These are phyloP conservation scores for Drosophila niveifrons DNA, from an alignment of 2,888 invertebrate genomes.

Conservation along the genomic window DNA sequence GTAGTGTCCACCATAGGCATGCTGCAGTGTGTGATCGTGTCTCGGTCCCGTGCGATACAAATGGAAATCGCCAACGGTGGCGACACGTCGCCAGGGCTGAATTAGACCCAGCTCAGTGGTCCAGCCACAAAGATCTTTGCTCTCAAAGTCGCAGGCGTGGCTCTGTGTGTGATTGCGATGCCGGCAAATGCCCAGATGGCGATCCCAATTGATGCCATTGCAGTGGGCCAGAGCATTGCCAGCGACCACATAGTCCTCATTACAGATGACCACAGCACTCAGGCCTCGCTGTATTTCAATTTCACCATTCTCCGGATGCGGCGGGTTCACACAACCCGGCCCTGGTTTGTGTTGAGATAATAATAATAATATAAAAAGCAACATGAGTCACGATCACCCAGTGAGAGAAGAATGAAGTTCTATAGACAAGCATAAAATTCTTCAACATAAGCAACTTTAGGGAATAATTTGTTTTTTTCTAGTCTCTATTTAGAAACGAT, in stretches of 20 bases:
- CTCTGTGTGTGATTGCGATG: conserved; percentile 47
- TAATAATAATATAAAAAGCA: neutral
- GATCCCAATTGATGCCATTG: conserved; percentile 90
- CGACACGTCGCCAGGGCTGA: conserved; percentile 91
- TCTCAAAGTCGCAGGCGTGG: conserved; percentile 84
- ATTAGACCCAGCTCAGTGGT: conserved; percentile 88
- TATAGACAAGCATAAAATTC: neutral
- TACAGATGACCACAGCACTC: conserved; percentile 89
- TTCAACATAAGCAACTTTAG: too few species aligned
- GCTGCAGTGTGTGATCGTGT: conserved; percentile 91
- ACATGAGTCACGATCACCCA: conserved; percentile 16
- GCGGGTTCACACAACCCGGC: conserved; percentile 86
- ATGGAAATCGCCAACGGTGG: conserved; percentile 83
- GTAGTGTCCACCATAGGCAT: conserved; percentile 89
- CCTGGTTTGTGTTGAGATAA: conserved; percentile 84
- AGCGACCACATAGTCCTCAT: conserved; percentile 87
- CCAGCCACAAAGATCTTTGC: conserved; percentile 91
- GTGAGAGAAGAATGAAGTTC: neutral
- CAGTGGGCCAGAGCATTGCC: conserved; percentile 90
- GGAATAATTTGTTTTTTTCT: too few species aligned
- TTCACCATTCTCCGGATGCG: conserved; percentile 86
- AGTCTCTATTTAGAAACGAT: too few species aligned
- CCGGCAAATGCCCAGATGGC: conserved; percentile 88
- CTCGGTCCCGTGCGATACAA: conserved; percentile 88
- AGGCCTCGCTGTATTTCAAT: conserved; percentile 86